phyloP scores from a whole-genome alignment of 2,797 vertebrate species.

The Melanotaenia nigrans region DNA sequence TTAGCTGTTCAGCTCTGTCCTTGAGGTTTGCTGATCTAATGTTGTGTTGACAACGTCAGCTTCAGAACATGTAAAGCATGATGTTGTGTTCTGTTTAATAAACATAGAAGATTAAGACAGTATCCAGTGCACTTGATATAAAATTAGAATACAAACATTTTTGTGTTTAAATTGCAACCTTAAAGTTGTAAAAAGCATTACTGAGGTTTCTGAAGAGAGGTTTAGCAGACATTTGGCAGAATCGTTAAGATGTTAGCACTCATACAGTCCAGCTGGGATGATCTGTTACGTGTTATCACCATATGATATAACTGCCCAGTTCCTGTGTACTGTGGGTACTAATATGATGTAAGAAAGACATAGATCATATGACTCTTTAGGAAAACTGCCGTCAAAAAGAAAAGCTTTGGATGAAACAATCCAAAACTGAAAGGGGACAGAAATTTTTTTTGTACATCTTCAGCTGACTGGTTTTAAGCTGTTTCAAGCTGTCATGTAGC shows the following conservation, averaged over 20 bases:
- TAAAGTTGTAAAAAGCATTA: not conserved
- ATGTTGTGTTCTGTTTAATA: not conserved
- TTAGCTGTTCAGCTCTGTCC: conserved; percentile 62
- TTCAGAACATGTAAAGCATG: conserved; percentile 20
- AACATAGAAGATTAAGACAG: not conserved
- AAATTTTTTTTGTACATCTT: not conserved
- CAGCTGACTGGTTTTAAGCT: conserved; percentile 12
- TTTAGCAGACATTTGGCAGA: not conserved
- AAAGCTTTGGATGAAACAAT: conserved; percentile 6
- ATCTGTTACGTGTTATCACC: not conserved
- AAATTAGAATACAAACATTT: not conserved
- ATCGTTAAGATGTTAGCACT: not conserved
- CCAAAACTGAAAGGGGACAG: not conserved
- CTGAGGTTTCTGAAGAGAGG: not conserved
- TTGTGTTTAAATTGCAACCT: not conserved
- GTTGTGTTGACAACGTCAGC: conserved; percentile 40
- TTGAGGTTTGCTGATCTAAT: conserved; percentile 68
- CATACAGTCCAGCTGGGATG: not conserved
- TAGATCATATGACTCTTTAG: not conserved
- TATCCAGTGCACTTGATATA: not conserved
- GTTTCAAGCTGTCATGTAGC: no score
- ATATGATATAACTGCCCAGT: not conserved
- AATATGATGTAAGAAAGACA: no score
- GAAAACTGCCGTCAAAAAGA: conserved; percentile 12
- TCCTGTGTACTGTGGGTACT: no score